Evolutionary conservation across 2,797 vertebrate genomes (phyloP), one percentile per base, ranked within the genome.

Genomic region (Neomorphus geoffroyi): DNA sequence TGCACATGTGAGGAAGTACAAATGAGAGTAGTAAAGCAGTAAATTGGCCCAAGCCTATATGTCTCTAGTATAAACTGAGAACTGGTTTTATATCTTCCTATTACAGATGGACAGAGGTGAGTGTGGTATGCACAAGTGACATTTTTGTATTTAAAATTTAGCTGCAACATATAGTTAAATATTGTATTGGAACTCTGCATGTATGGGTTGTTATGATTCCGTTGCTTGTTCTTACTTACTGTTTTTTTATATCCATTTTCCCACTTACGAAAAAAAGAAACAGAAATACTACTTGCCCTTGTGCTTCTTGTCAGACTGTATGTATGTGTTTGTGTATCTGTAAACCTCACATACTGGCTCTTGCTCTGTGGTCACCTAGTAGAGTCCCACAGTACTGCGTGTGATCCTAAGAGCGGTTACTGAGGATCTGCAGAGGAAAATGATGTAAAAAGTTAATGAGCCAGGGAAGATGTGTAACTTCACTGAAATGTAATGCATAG

Each of bases 311-410:
- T 67, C 22, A 56, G 62, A 39, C 10, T 41, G 11, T 39, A 3
- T 3, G 12, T 80, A 9, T 11, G 2, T 33, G 5, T 37, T 37
- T 26, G 27, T 16, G n/a, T n/a, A 1, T 12, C 1, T 6, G 17
- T 19, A 53, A 65, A 48, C 8, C 4, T 27, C 41, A 16, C 0
- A 0, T 27, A 46, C 19, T 3, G 5, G 4, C 23, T n/a, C 5
- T 70, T 41, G 16, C 18, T 35, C 33, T 51, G 4, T n/a, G 48
- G 26, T 37, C n/a, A 32, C 11, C 27, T 27, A 2, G 2, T 3
- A 27, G 32, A 51, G 7, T 70, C 80, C 56, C 56, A 4, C 33
- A 14, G 8, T 24, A 15, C 26, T 53, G 2, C 32, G 45, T 70
- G 54, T 71, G 32, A 58, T 88, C 9, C 11, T 39, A 6, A 28